Conservation (phyloP, 2,888 invertebrate species). For the Phengaris arion region DNA sequence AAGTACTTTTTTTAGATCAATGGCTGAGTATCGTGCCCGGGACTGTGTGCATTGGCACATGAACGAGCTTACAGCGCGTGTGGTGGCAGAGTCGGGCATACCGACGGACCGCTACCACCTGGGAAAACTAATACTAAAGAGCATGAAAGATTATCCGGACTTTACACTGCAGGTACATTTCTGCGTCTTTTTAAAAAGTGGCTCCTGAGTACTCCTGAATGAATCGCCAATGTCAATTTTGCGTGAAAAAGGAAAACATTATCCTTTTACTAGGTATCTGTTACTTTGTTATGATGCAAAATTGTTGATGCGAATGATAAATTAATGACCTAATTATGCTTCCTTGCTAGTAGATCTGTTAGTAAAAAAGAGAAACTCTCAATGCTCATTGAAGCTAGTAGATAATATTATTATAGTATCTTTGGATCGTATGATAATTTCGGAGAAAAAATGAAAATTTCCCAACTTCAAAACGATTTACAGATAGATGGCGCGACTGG, state of each 20-base stretch:
- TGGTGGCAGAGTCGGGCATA: conserved; percentile 44
- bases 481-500: conserved; percentile 47
- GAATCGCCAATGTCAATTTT: background rate
- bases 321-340: no score
- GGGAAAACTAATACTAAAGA: conserved; percentile 44
- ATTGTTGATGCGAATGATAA: no score
- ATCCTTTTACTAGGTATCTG: no score
- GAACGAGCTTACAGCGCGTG: conserved; percentile 36
- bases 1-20: background rate
- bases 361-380: no score
- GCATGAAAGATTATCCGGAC: conserved; percentile 44
- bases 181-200: background rate
- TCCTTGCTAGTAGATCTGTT: no score
- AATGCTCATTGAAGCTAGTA: no score
- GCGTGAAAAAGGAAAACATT: background rate
- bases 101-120: conserved; percentile 45
- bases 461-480: background rate
- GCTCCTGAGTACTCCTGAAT: no score
- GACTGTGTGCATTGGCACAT: conserved; percentile 33
- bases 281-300: no score
- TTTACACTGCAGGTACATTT: conserved; percentile 36
- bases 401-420: no score
- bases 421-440: no score
- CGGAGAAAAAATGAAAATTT: no score
- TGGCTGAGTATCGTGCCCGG: background rate